Conservation (phyloP, 1,140 invertebrate species). For the Atopsyche davidsoni region DNA sequence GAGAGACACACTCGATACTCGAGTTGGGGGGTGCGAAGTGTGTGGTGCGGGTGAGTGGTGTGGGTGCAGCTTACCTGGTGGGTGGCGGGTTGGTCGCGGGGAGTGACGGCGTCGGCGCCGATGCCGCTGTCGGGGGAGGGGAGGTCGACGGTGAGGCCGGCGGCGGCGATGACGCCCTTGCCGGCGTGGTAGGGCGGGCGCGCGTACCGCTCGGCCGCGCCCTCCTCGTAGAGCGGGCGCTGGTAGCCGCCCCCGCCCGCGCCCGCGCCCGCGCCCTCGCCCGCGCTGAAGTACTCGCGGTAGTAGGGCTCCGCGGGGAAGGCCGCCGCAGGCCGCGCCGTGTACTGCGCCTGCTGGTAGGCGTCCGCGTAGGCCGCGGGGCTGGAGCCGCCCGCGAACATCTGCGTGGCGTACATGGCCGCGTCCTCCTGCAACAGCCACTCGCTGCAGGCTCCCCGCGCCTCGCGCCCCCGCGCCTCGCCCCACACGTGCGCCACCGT, state of each 20-base stretch:
- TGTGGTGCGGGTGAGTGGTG: background rate
- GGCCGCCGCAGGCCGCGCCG: slow-evolving; percentile 26
- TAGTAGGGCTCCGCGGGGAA: slow-evolving; percentile 46
- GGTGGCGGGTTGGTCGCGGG: slow-evolving; percentile 76
- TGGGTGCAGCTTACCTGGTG: slow-evolving; percentile 68
- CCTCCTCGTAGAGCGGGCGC: slow-evolving; percentile 42
- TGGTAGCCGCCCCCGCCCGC: slow-evolving; percentile 40
- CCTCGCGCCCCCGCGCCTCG: slow-evolving; percentile 34
- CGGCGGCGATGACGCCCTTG: slow-evolving; percentile 47
- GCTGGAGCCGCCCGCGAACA: slow-evolving; percentile 42
- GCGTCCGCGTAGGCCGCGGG: slow-evolving; percentile 46
- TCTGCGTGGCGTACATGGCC: slow-evolving; percentile 46
- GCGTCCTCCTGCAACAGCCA: slow-evolving; percentile 44
- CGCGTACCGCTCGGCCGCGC: slow-evolving; percentile 43
- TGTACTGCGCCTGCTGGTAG: slow-evolving; percentile 36
- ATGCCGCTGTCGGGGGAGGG: slow-evolving; percentile 89
- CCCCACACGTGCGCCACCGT: slow-evolving; percentile 29
- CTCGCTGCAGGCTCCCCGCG: slow-evolving; percentile 44
- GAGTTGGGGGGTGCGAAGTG: background rate
- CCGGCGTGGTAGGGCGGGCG: slow-evolving; percentile 41
- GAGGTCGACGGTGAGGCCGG: slow-evolving; percentile 81
- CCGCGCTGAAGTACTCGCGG: slow-evolving; percentile 44
- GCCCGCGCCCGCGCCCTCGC: slow-evolving; percentile 10
- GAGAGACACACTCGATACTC: no score
- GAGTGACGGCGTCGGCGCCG: slow-evolving; percentile 84